Evolutionary conservation across 2,797 vertebrate genomes (phyloP).

Genomic region (Chloroceryle inda): DNA sequence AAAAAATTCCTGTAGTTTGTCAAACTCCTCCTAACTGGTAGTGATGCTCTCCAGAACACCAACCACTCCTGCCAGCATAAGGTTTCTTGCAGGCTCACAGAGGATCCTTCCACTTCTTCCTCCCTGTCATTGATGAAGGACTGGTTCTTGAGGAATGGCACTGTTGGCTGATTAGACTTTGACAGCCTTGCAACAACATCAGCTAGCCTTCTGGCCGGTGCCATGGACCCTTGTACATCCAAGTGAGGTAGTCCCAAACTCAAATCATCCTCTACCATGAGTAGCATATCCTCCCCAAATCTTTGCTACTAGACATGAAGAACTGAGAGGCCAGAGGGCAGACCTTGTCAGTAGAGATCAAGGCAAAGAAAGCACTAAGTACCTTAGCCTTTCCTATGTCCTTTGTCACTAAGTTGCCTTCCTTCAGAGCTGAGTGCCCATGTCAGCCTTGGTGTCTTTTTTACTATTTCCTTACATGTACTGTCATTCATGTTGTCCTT

Average conservation of each 20-base stretch:
- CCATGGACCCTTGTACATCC: neutral
- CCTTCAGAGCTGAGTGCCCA: neutral
- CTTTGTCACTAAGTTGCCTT: neutral
- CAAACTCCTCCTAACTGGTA: neutral
- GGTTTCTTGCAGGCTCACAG: neutral
- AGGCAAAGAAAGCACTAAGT: neutral
- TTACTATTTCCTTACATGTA: neutral
- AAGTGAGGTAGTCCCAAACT: neutral
- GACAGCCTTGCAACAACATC: neutral
- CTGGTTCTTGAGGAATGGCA: neutral
- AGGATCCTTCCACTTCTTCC: neutral
- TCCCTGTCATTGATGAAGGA: neutral
- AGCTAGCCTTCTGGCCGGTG: neutral
- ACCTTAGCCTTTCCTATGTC: neutral
- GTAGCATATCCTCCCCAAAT: neutral
- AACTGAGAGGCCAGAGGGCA: neutral
- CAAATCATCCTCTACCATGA: rapidly evolving
- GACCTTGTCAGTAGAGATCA: neutral
- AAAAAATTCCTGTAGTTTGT: neutral
- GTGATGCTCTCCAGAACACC: rapidly evolving
- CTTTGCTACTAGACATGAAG: neutral
- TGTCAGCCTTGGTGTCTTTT: neutral
- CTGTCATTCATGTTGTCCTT: neutral
- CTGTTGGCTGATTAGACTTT: neutral
- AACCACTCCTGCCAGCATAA: neutral